Conservation (phyloP, 2,797 vertebrate genomes). For the Hafferia zeledoni region DNA sequence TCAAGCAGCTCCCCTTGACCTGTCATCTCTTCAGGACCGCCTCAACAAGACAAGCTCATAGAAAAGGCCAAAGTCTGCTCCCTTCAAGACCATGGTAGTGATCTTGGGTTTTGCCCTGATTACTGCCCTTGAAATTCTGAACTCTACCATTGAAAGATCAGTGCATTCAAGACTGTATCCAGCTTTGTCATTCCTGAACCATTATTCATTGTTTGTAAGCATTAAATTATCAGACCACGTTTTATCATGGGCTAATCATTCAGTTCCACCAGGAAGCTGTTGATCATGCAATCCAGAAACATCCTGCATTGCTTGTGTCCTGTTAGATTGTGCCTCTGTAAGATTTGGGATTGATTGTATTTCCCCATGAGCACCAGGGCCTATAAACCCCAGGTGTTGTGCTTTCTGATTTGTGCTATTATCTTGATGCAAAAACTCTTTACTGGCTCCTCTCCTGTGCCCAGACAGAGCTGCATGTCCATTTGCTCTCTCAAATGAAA, state of each 20-base stretch:
- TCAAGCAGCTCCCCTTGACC: background rate
- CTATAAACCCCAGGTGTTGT: background rate
- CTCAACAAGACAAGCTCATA: background rate
- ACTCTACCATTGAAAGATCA: background rate
- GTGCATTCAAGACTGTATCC: background rate
- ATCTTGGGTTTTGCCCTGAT: background rate
- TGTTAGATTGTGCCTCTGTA: background rate
- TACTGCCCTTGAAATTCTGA: background rate
- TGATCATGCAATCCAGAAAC: accelerated
- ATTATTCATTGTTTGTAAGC: background rate
- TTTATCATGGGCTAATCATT: accelerated
- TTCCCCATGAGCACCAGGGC: background rate
- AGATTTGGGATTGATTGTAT: background rate
- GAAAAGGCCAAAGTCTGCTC: background rate
- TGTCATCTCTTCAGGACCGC: background rate
- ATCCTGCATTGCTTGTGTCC: background rate
- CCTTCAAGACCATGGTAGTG: background rate
- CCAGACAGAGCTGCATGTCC: background rate
- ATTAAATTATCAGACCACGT: background rate
- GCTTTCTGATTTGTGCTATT: background rate
- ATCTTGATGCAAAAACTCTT: background rate
- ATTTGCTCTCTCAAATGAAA: background rate
- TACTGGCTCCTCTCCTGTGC: background rate
- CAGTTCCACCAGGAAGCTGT: background rate
- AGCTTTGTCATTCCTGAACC: background rate